Evolutionary conservation across 2,888 invertebrate species (phyloP), one percentile per base, ranked within the genome.

Genomic region (Marasmarcha lunaedactyla): DNA sequence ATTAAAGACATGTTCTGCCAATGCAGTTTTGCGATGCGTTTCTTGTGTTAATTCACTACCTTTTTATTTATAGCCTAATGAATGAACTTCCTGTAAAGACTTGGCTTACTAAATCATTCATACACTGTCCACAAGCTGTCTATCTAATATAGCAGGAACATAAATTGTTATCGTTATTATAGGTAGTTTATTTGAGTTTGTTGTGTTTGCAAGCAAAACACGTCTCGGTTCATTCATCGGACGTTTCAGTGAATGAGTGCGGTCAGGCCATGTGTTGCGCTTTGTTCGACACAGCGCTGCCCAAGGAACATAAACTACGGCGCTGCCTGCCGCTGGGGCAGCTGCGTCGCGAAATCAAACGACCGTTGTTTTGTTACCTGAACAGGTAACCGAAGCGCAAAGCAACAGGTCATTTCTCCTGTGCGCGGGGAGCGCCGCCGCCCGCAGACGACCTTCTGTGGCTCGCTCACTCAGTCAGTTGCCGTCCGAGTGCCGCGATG

Each of bases 331-430:
- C 53, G 48, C 53, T 56, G 57, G n/a, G 63, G 70, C 79, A 76
- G 78, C 79, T 79, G 77, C 63, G 55, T 62, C 59, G 72, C 68
- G 52, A 71, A 71, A 68, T 71, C 71, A 67, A 33, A 33, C 34
- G 30, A 34, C 14, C 34, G 63, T 61, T 65, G 65, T 58, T 63
- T 66, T 30, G 30, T 30, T 30, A 30, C 12, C 78, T 78, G 78
- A 65, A 68, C 79, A 79, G 81, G 81, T 78, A 79, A 71, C 64
- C 67, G 68, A 69, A 20, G 20, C 20, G 20, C n/a, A n/a, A n/a
- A 73, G 78, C 79, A 79, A 79, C 79, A 81, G 79, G 79, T 81
- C 77, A 77, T 74, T 78, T 77, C 72, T 62, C 68, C 62, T 62
- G 52, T 55, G 53, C 64, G 61, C 55, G 69, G 62, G 54, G 59